Evolutionary conservation across 2,888 invertebrate species (phyloP).

Genomic region (Pseudanteris insignis): DNA sequence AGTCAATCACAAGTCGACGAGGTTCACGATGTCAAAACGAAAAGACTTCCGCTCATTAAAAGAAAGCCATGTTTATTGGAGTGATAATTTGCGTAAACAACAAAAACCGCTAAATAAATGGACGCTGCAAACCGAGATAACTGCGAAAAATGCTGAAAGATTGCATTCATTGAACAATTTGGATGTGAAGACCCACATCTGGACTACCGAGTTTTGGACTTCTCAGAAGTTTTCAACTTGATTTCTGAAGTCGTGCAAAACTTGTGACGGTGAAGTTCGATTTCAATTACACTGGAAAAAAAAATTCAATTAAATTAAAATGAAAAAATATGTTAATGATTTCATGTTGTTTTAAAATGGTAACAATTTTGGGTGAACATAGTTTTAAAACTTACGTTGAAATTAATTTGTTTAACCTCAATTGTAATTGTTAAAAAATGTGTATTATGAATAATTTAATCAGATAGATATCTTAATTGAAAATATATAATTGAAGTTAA

Average conservation of each 20-base stretch:
- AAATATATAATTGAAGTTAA: no score
- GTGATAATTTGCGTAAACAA: neutral
- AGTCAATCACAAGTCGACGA: neutral
- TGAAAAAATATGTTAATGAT: no score
- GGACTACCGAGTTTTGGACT: neutral
- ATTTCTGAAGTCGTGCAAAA: neutral
- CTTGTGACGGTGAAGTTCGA: neutral
- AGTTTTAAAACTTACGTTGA: no score
- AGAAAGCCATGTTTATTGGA: neutral
- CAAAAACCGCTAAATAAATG: neutral
- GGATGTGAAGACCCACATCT: neutral
- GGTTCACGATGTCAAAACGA: neutral
- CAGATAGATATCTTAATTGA: no score
- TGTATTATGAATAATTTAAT: no score
- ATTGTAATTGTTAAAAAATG: no score
- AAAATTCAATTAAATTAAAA: no score
- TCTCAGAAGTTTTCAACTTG: neutral
- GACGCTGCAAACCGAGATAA: neutral
- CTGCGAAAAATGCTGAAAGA: neutral
- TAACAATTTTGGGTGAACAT: no score
- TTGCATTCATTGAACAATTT: neutral
- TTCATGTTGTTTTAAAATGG: no score
- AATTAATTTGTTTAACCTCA: no score
- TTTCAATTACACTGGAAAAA: neutral
- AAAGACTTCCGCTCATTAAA: neutral